Percentiles rank a stretch among this genome's conserved stretches.
phyloP scores from a whole-genome alignment of 2,113 vertebrate genomes.

The Anthoscopus minutus region DNA sequence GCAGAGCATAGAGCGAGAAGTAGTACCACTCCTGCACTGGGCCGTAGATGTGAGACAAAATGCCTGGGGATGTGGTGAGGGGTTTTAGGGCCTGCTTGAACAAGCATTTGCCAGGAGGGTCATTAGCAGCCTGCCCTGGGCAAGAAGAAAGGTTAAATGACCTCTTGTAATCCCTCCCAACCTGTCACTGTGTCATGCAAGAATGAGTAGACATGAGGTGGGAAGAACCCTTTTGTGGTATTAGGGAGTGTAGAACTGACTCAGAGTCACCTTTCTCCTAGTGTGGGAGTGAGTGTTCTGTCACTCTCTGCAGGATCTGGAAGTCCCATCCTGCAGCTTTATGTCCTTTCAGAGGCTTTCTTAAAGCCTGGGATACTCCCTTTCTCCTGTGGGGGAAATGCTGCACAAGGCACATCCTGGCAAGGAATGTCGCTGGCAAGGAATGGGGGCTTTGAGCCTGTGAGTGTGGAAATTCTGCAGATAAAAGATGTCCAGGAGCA shows the following conservation, averaged over 20 bases:
- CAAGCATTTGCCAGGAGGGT: background rate
- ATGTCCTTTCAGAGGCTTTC: background rate
- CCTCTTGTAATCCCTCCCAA: background rate
- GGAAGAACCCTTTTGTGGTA: background rate
- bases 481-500: background rate
- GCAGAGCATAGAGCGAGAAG: background rate
- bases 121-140: background rate
- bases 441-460: background rate
- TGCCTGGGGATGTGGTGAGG: background rate
- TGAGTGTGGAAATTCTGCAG: background rate
- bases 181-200: background rate
- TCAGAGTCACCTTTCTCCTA: background rate
- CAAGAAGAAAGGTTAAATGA: background rate
- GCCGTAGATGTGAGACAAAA: background rate
- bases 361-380: background rate
- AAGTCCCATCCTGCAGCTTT: background rate
- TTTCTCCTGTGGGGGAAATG: background rate
- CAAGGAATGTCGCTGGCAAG: fast-evolving
- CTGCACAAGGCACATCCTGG: fast-evolving
- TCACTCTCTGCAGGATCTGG: background rate
- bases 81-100: background rate
- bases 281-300: fast-evolving
- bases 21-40: background rate
- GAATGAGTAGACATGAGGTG: background rate
- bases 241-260: background rate